A percentile compares a stretch with the other conserved stretches of the same genome.
Conservation (phyloP, 2,888 invertebrate genomes). For the Melipona bicolor region DNA sequence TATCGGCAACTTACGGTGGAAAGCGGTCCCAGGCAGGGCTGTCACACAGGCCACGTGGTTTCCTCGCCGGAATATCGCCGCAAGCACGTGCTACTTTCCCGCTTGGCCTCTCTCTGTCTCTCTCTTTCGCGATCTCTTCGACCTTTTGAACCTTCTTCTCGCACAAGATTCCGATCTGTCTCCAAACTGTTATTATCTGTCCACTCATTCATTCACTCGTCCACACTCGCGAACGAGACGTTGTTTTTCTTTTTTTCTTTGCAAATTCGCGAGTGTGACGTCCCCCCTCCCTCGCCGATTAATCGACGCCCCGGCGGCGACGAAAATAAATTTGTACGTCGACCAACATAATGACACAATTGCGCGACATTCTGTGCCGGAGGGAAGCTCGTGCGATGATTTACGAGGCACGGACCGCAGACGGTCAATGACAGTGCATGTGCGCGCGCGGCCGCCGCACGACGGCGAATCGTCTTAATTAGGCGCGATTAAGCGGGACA, state of each 20-base stretch:
- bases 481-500: slow-evolving; percentile 66
- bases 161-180: neutral
- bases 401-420: slow-evolving; percentile 57
- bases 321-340: slow-evolving; percentile 65
- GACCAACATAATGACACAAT: slow-evolving; percentile 64
- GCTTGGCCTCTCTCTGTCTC: neutral
- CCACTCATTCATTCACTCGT: too few relatives aligned
- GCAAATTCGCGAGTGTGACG: neutral
- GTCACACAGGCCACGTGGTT: slow-evolving; percentile 61
- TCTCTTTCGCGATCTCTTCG: neutral
- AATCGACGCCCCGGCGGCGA: slow-evolving; percentile 37
- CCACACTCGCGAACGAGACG: too few relatives aligned
- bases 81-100: slow-evolving; percentile 47
- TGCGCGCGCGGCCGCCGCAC: slow-evolving; percentile 16
- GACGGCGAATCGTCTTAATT: slow-evolving; percentile 67
- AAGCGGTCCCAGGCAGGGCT: slow-evolving; percentile 5
- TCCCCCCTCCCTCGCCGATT: neutral
- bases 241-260: neutral
- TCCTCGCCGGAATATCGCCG: slow-evolving; percentile 29
- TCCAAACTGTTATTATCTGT: neutral
- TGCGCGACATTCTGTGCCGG: slow-evolving; percentile 42
- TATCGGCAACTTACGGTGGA: slow-evolving; percentile 44
- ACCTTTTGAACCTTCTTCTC: neutral
- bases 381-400: slow-evolving; percentile 55
- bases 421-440: slow-evolving; percentile 69